These are phyloP conservation scores for Peromyscus californicus DNA, from an alignment of 2,113 vertebrate genomes.

Conservation along the genomic window DNA sequence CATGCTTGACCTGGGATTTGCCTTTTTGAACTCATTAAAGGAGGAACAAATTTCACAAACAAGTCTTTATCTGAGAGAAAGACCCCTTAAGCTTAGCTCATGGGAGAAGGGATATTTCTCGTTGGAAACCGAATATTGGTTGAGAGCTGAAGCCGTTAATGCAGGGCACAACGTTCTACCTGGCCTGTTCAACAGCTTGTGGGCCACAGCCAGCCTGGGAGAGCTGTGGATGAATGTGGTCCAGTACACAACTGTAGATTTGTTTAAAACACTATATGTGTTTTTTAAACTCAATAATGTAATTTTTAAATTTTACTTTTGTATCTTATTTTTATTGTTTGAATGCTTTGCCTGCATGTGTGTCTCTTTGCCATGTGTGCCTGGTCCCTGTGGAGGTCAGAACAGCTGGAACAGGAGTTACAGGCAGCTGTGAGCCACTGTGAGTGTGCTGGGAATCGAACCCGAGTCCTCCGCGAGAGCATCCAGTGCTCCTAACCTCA, in stretches of 20 bases:
- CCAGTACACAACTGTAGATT: background rate
- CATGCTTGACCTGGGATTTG: background rate
- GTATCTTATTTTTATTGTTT: background rate
- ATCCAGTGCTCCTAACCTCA: background rate
- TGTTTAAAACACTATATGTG: background rate
- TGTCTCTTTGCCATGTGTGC: background rate
- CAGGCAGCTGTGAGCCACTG: background rate
- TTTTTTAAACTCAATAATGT: background rate
- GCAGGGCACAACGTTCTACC: background rate
- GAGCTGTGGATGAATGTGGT: background rate
- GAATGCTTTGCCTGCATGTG: background rate
- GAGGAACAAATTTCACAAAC: background rate
- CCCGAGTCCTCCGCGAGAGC: background rate
- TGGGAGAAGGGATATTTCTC: background rate
- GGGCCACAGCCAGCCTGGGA: background rate
- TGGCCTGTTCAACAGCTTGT: background rate
- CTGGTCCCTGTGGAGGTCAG: background rate
- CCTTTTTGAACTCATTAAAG: background rate
- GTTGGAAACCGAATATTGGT: background rate
- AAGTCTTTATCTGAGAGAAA: background rate
- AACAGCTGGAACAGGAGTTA: background rate
- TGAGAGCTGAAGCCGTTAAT: background rate
- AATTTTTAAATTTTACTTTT: background rate
- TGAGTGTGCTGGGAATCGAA: background rate
- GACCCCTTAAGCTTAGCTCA: background rate